These are phyloP conservation scores for Euwallacea similis DNA, from an alignment of 1,140 invertebrate species.

Conservation along the genomic window DNA sequence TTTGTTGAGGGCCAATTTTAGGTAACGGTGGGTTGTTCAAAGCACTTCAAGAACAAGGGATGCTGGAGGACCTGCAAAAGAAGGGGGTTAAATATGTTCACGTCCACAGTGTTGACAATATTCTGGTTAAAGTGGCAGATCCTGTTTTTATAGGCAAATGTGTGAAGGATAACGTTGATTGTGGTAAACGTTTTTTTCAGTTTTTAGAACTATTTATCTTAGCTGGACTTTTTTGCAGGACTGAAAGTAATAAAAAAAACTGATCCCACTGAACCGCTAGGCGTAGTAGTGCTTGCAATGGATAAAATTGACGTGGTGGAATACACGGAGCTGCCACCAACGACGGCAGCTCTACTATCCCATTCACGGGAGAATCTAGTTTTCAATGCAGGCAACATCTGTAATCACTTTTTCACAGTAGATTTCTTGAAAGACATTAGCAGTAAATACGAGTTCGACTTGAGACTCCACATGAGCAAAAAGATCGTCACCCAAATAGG, in stretches of 20 bases:
- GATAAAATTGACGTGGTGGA: slow-evolving; percentile 92
- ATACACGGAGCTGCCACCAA: slow-evolving; percentile 93
- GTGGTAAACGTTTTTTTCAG: slow-evolving; percentile 49
- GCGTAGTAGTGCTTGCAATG: slow-evolving; percentile 89
- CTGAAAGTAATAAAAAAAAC: slow-evolving; percentile 95
- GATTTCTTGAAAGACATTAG: slow-evolving; percentile 71
- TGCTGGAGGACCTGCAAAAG: slow-evolving; percentile 81
- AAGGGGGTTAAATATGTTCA: slow-evolving; percentile 89
- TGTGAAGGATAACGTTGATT: slow-evolving; percentile 83
- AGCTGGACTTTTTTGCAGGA: slow-evolving; percentile 54
- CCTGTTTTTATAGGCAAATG: slow-evolving; percentile 96
- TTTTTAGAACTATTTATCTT: background rate
- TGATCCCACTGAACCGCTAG: slow-evolving; percentile 88
- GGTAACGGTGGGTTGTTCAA: slow-evolving; percentile 92
- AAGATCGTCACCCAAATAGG: slow-evolving; percentile 95
- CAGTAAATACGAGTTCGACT: slow-evolving; percentile 62
- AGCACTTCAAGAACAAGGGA: slow-evolving; percentile 73
- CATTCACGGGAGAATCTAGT: slow-evolving; percentile 73
- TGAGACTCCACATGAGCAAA: slow-evolving; percentile 93
- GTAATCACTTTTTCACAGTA: slow-evolving; percentile 95
- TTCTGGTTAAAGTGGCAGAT: slow-evolving; percentile 97
- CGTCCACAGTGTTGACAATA: slow-evolving; percentile 98
- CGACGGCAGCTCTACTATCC: slow-evolving; percentile 79
- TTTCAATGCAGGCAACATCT: slow-evolving; percentile 96
- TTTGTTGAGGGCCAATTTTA: background rate